Evolutionary conservation across 1,140 invertebrate genomes (phyloP).

Genomic region (Solenopsis fugax): DNA sequence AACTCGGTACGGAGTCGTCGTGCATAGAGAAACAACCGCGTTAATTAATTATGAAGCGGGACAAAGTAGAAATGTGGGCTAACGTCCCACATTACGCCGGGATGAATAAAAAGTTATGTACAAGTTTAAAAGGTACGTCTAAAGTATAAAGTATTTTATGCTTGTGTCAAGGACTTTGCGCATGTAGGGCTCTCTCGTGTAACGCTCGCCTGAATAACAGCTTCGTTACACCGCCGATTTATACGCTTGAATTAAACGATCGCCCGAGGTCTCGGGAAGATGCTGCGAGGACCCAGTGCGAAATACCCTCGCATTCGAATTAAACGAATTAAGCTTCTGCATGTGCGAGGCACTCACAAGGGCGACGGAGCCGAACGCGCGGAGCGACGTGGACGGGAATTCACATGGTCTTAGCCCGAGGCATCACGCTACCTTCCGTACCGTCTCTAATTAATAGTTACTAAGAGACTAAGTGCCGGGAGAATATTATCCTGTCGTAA

Average conservation of each 20-base stretch:
- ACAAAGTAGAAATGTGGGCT: neutral
- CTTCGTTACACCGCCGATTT: conserved; percentile 27
- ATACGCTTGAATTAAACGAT: conserved; percentile 48
- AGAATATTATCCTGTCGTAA: conserved; percentile 32
- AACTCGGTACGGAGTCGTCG: neutral
- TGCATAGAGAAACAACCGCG: neutral
- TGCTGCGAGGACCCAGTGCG: neutral
- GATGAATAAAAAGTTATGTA: neutral
- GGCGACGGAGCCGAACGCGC: neutral
- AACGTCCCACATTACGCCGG: neutral
- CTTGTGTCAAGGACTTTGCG: conserved; percentile 16
- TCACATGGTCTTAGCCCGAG: conserved; percentile 27
- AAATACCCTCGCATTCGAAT: conserved; percentile 35
- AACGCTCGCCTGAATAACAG: neutral
- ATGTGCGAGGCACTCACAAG: conserved; percentile 3
- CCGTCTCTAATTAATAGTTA: conserved; percentile 60
- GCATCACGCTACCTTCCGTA: conserved; percentile 28
- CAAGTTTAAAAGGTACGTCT: neutral
- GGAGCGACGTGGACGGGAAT: conserved; percentile 8
- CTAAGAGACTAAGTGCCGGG: neutral
- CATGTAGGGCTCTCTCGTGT: neutral
- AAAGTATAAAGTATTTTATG: conserved; percentile 45
- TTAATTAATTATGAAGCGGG: neutral
- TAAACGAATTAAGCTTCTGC: conserved; percentile 44
- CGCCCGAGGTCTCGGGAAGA: conserved; percentile 29